Evolutionary conservation across 2,888 invertebrate species (phyloP).

Genomic region (Thecocarcelia acutangulata): DNA sequence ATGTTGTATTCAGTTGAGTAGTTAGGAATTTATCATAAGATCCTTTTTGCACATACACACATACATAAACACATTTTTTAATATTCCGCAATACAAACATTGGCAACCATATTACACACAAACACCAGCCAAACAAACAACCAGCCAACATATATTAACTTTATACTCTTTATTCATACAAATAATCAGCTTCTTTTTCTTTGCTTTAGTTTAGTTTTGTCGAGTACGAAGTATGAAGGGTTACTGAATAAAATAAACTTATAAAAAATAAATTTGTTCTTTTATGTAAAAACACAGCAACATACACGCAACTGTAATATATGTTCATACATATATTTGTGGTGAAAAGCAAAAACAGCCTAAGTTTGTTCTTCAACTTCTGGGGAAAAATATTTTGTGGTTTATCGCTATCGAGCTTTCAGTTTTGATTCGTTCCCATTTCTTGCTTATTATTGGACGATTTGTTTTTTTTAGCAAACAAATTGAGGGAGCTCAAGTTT

Average conservation of each 20-base stretch:
- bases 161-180: no score
- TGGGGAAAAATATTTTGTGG: no score
- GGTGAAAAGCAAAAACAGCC: no score
- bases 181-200: conserved; percentile 35
- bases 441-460: no score
- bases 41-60: conserved; percentile 38
- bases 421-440: no score
- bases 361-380: no score
- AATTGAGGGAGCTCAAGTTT: no score
- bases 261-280: conserved; percentile 61
- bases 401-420: no score
- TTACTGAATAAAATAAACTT: conserved; percentile 59
- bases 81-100: conserved; percentile 56
- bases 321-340: no score
- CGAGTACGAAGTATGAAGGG: conserved; percentile 64
- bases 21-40: conserved; percentile 65
- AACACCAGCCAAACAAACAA: conserved; percentile 30
- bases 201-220: conserved; percentile 42
- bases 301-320: not conserved
- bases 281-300: conserved; percentile 48
- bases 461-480: no score
- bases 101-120: conserved; percentile 49
- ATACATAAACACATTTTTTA: not conserved
- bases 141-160: conserved; percentile 12
- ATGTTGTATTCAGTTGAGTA: conserved; percentile 65